Evolutionary conservation across 2,113 vertebrate species (phyloP), one percentile per base, ranked within the genome.

Genomic region (Ictalurus punctatus): DNA sequence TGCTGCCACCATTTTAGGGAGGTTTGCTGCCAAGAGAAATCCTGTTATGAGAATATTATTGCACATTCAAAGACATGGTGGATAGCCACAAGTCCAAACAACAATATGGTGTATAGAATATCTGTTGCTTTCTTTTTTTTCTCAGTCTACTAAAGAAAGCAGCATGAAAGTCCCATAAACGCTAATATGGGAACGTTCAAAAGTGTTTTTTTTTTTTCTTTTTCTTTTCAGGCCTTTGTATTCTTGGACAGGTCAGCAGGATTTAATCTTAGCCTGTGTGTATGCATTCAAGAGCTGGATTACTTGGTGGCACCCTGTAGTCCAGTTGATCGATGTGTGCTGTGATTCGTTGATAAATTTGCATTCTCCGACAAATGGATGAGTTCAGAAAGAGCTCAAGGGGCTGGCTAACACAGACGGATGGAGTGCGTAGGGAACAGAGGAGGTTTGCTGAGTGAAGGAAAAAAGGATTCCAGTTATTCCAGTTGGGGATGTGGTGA

Each of bases 361-460:
- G 87, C 92, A 93, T 95, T 94, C 88, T 88, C 74, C 61, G 91
- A 92, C 92, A 95, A 95, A 95, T 93, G 93, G 92, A 95, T 95
- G 93, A 94, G 92, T 94, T 94, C 89, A 92, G 89, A 93, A 93
- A 89, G 82, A 93, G 91, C 92, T 94, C 90, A 91, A 61, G 91
- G 56, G 91, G 83, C 90, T 85, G 89, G 89, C 16, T 95, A 94
- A 95, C 85, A 89, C 90, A 93, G 94, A 96, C 91, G 93, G 94
- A 95, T 95, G 92, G 88, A 89, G 88, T 89, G 88, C 1, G 7
- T 44, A 12, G 74, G 59, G 79, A 87, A 90, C 83, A 54, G 30
- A 84, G 89, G 82, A 91, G 91, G 88, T 90, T 90, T 87, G 90
- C 89, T 90, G 90, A 92, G 86, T 87, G 79, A 89, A 88, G 86